phyloP scores from a whole-genome alignment of 2,113 vertebrate genomes.

The Myiozetetes cayanensis region DNA sequence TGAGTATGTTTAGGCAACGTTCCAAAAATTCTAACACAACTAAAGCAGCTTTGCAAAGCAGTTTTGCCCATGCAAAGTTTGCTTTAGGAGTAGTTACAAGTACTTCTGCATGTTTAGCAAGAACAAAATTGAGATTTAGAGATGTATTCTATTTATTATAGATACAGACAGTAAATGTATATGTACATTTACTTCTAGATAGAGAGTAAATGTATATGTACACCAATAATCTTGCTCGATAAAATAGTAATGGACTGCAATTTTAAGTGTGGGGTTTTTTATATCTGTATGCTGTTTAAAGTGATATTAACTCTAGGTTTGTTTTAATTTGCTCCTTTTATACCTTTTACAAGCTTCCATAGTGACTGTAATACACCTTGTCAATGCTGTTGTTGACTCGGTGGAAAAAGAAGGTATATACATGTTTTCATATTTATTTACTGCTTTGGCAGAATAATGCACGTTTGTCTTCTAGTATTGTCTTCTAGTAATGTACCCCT shows the following conservation, averaged over 20 bases:
- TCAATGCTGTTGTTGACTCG: constrained; percentile 91
- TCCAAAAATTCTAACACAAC: neutral
- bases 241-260: neutral
- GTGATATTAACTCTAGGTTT: constrained; percentile 78
- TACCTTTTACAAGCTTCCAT: constrained; percentile 93
- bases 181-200: neutral
- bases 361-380: constrained; percentile 98
- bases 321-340: constrained; percentile 80
- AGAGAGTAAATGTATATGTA: neutral
- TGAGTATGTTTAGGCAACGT: neutral
- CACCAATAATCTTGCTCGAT: neutral
- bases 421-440: constrained; percentile 57
- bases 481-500: neutral
- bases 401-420: constrained; percentile 93
- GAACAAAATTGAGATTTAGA: neutral
- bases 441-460: constrained; percentile 44
- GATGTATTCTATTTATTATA: neutral
- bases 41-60: neutral
- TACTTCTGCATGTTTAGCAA: neutral
- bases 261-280: constrained; percentile 17
- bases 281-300: constrained; percentile 32
- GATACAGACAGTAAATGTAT: neutral
- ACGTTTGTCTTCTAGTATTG: neutral
- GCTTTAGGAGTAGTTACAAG: neutral
- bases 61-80: neutral